Conservation (phyloP, 2,797 vertebrate species). For the Sebastes paucispinis region DNA sequence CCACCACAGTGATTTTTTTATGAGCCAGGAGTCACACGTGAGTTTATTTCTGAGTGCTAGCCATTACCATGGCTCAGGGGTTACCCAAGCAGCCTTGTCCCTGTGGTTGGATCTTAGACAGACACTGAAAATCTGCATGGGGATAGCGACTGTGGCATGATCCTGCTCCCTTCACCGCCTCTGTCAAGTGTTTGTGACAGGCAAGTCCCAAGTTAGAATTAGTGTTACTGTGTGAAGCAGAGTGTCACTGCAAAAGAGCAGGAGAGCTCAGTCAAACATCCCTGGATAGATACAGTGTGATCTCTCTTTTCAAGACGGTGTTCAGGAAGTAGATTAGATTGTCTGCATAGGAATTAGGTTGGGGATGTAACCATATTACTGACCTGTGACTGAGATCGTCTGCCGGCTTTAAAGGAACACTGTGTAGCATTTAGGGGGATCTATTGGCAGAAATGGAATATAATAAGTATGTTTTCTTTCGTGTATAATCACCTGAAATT, state of each 20-base stretch:
- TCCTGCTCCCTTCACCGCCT: neutral
- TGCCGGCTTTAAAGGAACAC: neutral
- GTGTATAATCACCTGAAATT: no score
- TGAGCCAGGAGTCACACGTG: neutral
- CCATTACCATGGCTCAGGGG: neutral
- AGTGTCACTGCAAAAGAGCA: conserved; percentile 10
- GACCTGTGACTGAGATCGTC: neutral
- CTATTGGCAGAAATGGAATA: neutral
- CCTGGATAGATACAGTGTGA: neutral
- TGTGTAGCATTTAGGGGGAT: neutral
- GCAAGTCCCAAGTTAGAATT: conserved; percentile 3
- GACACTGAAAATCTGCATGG: neutral
- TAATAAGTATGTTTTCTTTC: no score
- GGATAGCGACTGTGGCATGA: neutral
- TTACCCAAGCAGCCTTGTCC: neutral
- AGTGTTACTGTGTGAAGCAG: conserved; percentile 12
- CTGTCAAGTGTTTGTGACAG: conserved; percentile 16
- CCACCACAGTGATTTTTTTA: neutral
- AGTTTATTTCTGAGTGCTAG: neutral
- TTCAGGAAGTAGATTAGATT: neutral
- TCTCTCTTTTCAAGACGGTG: neutral
- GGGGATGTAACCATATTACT: neutral
- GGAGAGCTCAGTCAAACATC: neutral
- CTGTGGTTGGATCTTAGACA: neutral
- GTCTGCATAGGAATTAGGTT: neutral